These are phyloP conservation scores for Sciurus vulgaris DNA, from an alignment of 2,797 vertebrate genomes.

Conservation along the genomic window DNA sequence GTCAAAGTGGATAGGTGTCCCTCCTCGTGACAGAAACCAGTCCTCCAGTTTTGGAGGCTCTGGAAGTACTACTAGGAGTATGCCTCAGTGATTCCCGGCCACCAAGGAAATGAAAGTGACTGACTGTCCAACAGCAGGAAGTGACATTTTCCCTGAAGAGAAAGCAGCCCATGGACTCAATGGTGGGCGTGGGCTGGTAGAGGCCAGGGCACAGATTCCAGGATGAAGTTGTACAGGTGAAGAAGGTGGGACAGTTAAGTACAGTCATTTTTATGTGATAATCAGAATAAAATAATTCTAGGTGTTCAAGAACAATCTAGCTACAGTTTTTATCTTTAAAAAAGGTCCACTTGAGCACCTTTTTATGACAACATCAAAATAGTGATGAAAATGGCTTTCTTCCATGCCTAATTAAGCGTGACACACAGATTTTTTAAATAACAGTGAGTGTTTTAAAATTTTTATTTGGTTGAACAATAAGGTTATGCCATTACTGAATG, in stretches of 20 bases:
- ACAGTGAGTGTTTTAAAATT: not conserved
- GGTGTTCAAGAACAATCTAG: not conserved
- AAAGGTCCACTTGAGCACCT: no score
- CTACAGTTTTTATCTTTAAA: not conserved
- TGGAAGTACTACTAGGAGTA: not conserved
- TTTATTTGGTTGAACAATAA: not conserved
- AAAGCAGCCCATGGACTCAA: not conserved
- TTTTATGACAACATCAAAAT: not conserved
- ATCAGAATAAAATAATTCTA: not conserved
- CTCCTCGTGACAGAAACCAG: not conserved
- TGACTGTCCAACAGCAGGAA: not conserved
- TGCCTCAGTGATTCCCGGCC: not conserved
- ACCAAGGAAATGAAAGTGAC: not conserved
- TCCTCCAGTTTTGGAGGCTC: not conserved
- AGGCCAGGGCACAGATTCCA: accelerated
- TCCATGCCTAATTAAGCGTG: not conserved
- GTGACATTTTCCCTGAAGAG: no score
- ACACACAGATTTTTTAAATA: not conserved
- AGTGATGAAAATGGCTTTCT: not conserved
- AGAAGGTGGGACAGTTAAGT: not conserved
- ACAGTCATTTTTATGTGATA: not conserved
- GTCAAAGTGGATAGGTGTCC: no score
- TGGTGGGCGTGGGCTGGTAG: not conserved
- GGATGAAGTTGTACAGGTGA: not conserved
- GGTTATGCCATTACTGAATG: not conserved